phyloP scores from a whole-genome alignment of 1,140 invertebrate genomes.

The Eupristina koningsbergeri region DNA sequence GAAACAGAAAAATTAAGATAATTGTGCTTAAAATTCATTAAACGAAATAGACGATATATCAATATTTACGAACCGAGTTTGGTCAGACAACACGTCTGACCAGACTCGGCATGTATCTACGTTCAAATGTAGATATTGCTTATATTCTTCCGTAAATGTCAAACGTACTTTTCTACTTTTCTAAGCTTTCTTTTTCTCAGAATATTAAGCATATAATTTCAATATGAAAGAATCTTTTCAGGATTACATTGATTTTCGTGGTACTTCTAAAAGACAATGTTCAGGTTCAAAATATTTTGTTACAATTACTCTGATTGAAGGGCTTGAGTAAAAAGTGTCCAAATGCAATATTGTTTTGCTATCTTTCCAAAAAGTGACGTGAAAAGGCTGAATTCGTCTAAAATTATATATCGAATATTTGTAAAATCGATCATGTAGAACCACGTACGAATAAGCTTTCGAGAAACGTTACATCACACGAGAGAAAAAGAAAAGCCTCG shows the following conservation, averaged over 20 bases:
- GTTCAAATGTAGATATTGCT: neutral
- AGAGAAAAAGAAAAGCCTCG: neutral
- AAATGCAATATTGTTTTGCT: too few species aligned
- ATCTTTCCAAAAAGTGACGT: too few species aligned
- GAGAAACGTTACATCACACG: neutral
- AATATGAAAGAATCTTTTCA: too few species aligned
- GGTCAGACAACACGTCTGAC: slow-evolving; percentile 3
- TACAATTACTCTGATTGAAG: too few species aligned
- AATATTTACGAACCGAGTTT: neutral
- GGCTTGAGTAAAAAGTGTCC: too few species aligned
- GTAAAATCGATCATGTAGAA: neutral
- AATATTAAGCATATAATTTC: neutral
- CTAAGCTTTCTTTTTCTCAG: neutral
- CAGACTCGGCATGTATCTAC: slow-evolving; percentile 11
- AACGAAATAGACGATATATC: neutral
- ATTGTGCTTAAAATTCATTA: neutral
- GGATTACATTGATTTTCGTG: too few species aligned
- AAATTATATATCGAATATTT: too few species aligned
- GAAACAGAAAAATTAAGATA: neutral
- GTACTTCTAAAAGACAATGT: too few species aligned
- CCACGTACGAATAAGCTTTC: neutral
- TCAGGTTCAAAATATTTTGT: too few species aligned
- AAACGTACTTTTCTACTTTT: neutral
- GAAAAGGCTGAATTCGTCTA: too few species aligned
- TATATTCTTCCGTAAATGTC: neutral